Conservation (phyloP, 2,888 invertebrate species). For the Dryadula phaetusa region DNA sequence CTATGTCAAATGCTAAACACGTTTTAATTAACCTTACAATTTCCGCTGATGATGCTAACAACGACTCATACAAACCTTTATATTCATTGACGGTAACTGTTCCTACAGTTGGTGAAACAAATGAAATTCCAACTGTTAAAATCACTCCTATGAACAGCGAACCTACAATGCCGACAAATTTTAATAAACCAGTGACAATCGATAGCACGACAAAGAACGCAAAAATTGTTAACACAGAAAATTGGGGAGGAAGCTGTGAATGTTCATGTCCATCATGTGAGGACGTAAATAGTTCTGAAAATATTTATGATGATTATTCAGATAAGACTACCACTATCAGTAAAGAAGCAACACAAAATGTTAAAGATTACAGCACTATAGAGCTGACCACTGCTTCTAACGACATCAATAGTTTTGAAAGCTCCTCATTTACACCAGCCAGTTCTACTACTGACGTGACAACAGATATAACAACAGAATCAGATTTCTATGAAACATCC, state of each 20-base stretch:
- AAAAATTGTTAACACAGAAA: slow-evolving; percentile 56
- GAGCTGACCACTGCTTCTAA: slow-evolving; percentile 9
- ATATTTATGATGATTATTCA: slow-evolving; percentile 69
- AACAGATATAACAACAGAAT: slow-evolving; percentile 38
- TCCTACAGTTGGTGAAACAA: slow-evolving; percentile 85
- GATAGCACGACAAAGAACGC: slow-evolving; percentile 59
- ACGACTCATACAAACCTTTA: slow-evolving; percentile 84
- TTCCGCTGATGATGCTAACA: slow-evolving; percentile 85
- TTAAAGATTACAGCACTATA: slow-evolving; percentile 46
- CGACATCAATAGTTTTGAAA: background rate
- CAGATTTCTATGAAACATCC: slow-evolving; percentile 45
- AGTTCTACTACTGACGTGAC: slow-evolving; percentile 34
- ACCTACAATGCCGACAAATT: slow-evolving; percentile 72
- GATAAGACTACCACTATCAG: slow-evolving; percentile 54
- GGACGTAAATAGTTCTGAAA: slow-evolving; percentile 62
- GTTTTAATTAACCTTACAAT: slow-evolving; percentile 93
- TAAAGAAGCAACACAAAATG: slow-evolving; percentile 43
- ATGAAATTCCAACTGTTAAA: slow-evolving; percentile 82
- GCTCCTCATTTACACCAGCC: slow-evolving; percentile 16
- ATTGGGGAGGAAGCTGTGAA: slow-evolving; percentile 88
- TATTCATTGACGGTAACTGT: slow-evolving; percentile 93
- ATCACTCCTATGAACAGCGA: slow-evolving; percentile 78
- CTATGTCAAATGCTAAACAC: slow-evolving; percentile 80
- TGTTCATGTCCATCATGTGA: slow-evolving; percentile 89
- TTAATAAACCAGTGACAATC: slow-evolving; percentile 73